Base-by-base conservation (phyloP, 1,140 invertebrate genomes). In the Harpegnathos saltator region DNA sequence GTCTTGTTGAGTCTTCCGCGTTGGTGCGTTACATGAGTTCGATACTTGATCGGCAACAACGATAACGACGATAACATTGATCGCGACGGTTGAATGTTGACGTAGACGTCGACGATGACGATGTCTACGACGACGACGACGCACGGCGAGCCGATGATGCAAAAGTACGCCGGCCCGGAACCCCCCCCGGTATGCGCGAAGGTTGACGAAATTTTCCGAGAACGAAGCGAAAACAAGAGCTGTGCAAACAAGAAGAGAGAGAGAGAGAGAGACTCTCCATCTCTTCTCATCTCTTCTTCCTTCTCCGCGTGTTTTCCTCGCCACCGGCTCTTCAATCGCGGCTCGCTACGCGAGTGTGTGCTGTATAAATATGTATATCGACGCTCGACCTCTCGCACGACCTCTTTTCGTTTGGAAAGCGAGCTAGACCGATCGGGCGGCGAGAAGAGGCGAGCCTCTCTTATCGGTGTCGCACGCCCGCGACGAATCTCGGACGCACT, bases 361-460 rank as follows among this genome's bases (percentile, higher is more conserved):
- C 24, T 19, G 12, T 44, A n/a, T 52, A 71, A 71, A 75, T 44
- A 69, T n/a, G n/a, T 44, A 69, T 38, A 22, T 59, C 14, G 59
- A 17, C 19, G 62, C 52, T 77, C 12, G 26, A 52, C 58, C n/a
- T 69, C 52, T 58, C 63, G 12, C 54, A 44, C 52, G 75, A 80
- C 75, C 75, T 80, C 75, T 24, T 80, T 80, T 65, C 50, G 24
- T 52, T 80, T 80, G 65, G 75, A 80, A 80, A 80, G 75, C 17
- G 22, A 78, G 29, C n/a, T 69, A 44, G n/a, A 69, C 33, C 33
- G 52, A 80, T 71, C 14, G 50, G 29, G n/a, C 33, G 1, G n/a
- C 61, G 33, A 48, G 52, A 22, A 48, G 22, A 69, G 12, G 50
- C 38, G 26, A 54, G 54, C 14, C 14, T 44, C 50, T 33, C 50